These are phyloP conservation scores for Lycocorax pyrrhopterus DNA, from an alignment of 2,113 vertebrate genomes.

Conservation along the genomic window DNA sequence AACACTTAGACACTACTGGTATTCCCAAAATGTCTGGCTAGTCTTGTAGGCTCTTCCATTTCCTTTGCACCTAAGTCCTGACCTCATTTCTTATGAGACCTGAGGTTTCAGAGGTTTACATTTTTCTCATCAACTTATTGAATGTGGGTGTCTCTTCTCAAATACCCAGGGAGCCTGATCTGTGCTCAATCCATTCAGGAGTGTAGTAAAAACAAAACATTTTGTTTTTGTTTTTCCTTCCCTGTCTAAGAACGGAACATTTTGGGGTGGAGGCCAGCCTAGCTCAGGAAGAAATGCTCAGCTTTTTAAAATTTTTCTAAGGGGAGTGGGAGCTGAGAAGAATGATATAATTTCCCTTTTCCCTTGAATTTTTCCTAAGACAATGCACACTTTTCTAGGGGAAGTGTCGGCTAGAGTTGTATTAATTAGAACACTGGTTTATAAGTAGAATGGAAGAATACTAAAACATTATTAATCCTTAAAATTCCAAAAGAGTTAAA, in stretches of 20 bases:
- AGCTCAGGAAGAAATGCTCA: constrained; percentile 15
- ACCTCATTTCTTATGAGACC: not conserved
- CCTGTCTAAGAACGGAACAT: not conserved
- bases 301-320: not conserved
- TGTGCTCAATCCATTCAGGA: not conserved
- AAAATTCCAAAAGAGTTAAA: not conserved
- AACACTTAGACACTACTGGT: not conserved
- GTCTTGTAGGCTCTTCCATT: not conserved
- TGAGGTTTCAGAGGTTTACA: not conserved
- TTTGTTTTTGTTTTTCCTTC: constrained; percentile 41
- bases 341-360: not conserved
- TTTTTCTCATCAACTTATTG: not conserved
- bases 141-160: not conserved
- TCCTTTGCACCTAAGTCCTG: not conserved
- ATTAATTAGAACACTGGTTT: not conserved
- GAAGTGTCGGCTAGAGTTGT: not conserved
- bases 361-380: not conserved
- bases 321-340: not conserved
- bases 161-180: not conserved
- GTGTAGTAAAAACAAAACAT: not conserved
- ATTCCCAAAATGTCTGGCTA: not conserved
- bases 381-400: not conserved
- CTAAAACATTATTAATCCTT: not conserved
- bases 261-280: not conserved
- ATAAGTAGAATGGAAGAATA: not conserved